Evolutionary conservation across 2,888 invertebrate species (phyloP).

Genomic region (Ophion ellenae): DNA sequence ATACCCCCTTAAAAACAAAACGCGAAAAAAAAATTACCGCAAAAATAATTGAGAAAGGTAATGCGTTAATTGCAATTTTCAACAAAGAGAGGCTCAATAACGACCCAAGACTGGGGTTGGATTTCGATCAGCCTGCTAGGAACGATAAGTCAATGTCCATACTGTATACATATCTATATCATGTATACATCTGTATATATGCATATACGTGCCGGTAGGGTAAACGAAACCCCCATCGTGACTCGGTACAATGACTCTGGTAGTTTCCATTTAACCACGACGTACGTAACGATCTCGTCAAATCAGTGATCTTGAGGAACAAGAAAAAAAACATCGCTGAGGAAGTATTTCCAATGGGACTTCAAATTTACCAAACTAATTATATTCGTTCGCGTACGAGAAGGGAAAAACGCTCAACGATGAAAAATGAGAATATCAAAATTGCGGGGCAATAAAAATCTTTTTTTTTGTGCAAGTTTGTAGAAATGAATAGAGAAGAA

Average conservation of each 20-base stretch:
- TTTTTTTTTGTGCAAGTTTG: too few relatives aligned
- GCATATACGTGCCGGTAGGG: background rate
- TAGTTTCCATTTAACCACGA: constrained; percentile 38
- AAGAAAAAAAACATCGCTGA: background rate
- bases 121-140: constrained; percentile 20
- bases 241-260: constrained; percentile 35
- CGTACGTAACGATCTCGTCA: constrained; percentile 42
- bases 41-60: too few relatives aligned
- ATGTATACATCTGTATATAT: background rate
- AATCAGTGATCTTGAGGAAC: constrained; percentile 24
- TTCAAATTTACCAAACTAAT: background rate
- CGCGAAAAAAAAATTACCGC: too few relatives aligned
- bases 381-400: background rate
- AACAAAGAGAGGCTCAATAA: constrained; percentile 24
- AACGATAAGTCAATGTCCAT: constrained; percentile 53
- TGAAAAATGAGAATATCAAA: too few relatives aligned
- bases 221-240: constrained; percentile 39
- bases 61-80: background rate
- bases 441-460: too few relatives aligned
- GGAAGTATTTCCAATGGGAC: background rate
- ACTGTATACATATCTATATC: background rate
- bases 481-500: too few relatives aligned
- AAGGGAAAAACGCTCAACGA: too few relatives aligned
- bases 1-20: too few relatives aligned
- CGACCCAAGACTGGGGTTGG: background rate